Conservation (phyloP, 2,797 vertebrate genomes). For the Taenioides sp. region DNA sequence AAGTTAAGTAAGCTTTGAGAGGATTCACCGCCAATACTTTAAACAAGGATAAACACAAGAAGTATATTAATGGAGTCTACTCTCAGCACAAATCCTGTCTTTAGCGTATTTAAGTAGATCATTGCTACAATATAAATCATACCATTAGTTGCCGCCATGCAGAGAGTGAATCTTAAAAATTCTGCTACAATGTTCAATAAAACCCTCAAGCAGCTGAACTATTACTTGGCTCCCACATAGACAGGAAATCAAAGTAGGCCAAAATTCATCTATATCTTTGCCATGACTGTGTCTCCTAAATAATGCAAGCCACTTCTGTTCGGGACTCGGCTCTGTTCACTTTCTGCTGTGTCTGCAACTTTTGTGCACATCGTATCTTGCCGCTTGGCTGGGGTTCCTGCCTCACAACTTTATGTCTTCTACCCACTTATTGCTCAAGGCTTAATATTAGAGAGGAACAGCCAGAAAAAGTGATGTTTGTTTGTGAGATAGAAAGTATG, state of each 20-base stretch:
- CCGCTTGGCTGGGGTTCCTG: conserved; percentile 45
- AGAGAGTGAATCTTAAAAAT: conserved; percentile 13
- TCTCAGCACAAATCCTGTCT: conserved; percentile 7
- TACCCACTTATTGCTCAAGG: conserved; percentile 44
- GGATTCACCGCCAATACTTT: neutral
- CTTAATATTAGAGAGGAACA: conserved; percentile 31
- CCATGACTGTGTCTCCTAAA: conserved; percentile 73
- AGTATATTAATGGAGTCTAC: neutral
- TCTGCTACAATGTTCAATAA: conserved; percentile 16
- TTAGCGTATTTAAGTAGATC: conserved; percentile 6
- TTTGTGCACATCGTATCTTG: conserved; percentile 59
- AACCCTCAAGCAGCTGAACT: conserved; percentile 33
- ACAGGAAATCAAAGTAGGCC: conserved; percentile 69
- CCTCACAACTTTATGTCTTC: conserved; percentile 50
- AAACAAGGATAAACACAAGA: conserved; percentile 4
- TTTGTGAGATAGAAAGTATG: conserved; percentile 4
- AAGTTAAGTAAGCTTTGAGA: no score
- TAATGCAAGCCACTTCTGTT: conserved; percentile 76
- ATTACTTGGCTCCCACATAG: conserved; percentile 37
- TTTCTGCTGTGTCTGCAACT: conserved; percentile 75
- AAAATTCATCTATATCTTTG: conserved; percentile 72
- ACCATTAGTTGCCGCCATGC: conserved; percentile 28
- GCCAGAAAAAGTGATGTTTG: conserved; percentile 12
- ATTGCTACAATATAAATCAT: conserved; percentile 11
- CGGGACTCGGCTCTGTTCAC: conserved; percentile 54